Conservation (phyloP, 2,888 invertebrate genomes). For the Tetropium fuscum region DNA sequence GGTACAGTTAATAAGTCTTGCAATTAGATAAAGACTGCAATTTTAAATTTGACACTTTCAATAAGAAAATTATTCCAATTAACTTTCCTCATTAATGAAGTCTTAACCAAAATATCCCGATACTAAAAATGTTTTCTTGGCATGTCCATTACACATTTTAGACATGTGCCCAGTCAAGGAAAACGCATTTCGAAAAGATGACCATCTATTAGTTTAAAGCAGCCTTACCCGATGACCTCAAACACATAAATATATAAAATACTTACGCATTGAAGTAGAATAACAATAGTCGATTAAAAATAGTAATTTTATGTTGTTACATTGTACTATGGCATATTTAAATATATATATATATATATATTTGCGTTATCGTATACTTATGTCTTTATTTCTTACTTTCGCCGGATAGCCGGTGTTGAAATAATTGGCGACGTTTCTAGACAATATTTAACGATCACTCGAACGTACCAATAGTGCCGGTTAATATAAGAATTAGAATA, state of each 20-base stretch:
- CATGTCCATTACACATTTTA: too few species aligned
- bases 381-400: constrained; percentile 42
- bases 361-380: constrained; percentile 24
- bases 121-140: too few species aligned
- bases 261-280: constrained; percentile 29
- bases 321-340: constrained; percentile 20
- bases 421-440: constrained; percentile 9
- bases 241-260: constrained; percentile 7
- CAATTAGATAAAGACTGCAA: too few species aligned
- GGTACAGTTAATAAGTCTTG: too few species aligned
- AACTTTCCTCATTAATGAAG: too few species aligned
- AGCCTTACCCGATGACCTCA: constrained; percentile 21
- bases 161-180: too few species aligned
- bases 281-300: constrained; percentile 27
- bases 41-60: too few species aligned
- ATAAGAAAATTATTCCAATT: too few species aligned
- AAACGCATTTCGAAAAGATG: neutral
- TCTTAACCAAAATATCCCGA: too few species aligned
- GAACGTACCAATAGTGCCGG: too few species aligned
- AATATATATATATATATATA: constrained; percentile 26
- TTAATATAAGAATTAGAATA: too few species aligned
- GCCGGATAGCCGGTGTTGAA: constrained; percentile 26
- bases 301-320: constrained; percentile 30
- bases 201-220: constrained; percentile 11
- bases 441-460: too few species aligned